Evolutionary conservation across 2,113 vertebrate species (phyloP).

Genomic region (Platichthys stellatus): DNA sequence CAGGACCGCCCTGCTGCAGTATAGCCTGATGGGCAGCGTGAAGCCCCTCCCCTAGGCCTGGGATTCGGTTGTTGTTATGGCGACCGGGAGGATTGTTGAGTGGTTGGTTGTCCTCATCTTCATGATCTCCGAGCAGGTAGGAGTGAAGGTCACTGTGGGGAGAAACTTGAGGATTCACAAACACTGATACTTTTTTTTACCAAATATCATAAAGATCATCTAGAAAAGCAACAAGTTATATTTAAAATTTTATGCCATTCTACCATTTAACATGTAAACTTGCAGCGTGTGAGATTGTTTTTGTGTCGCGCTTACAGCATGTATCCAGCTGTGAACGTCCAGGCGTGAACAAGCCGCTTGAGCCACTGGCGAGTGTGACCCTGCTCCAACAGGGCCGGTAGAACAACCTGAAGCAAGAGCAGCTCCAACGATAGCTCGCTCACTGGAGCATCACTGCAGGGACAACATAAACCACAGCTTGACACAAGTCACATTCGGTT

Average conservation of each 20-base stretch:
- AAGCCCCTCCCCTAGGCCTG: conserved; percentile 92
- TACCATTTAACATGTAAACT: too few relatives aligned
- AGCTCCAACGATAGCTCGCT: conserved; percentile 96
- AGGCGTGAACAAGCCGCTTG: conserved; percentile 94
- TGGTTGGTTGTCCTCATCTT: conserved; percentile 91
- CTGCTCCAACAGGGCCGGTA: conserved; percentile 94
- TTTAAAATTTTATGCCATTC: not conserved
- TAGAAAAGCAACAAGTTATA: not conserved
- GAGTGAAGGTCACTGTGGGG: conserved; percentile 93
- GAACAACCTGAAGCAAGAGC: conserved; percentile 94
- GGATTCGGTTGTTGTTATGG: conserved; percentile 89
- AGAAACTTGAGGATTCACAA: not conserved
- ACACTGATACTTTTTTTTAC: not conserved
- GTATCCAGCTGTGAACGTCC: conserved; percentile 94
- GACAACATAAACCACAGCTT: conserved; percentile 14
- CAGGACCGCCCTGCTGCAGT: conserved; percentile 92
- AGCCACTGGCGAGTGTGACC: conserved; percentile 97
- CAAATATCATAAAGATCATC: not conserved
- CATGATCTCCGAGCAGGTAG: conserved; percentile 94
- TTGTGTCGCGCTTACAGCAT: conserved; percentile 84
- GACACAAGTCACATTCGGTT: not conserved
- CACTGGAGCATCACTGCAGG: conserved; percentile 92
- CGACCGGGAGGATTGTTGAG: conserved; percentile 70
- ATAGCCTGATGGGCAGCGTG: conserved; percentile 97
- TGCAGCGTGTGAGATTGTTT: not conserved